phyloP scores from a whole-genome alignment of 2,113 vertebrate genomes.

The Oxyura jamaicensis region DNA sequence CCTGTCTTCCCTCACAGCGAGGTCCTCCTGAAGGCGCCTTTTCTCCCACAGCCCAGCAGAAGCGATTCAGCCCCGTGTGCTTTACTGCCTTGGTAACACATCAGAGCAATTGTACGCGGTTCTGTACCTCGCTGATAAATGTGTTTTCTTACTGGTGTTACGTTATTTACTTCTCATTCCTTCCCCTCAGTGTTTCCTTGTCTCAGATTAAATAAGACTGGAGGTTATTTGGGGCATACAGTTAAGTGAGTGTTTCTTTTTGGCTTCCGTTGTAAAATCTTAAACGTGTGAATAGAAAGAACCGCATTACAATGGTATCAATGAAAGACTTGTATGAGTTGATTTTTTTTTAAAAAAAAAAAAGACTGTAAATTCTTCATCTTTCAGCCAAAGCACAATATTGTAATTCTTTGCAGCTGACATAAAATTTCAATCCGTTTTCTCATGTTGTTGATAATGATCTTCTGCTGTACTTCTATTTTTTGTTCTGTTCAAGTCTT shows the following conservation, averaged over 20 bases:
- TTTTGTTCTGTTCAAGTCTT: neutral
- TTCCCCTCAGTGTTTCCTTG: neutral
- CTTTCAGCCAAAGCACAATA: neutral
- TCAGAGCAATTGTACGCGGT: neutral
- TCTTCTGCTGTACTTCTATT: neutral
- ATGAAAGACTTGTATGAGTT: neutral
- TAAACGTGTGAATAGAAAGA: neutral
- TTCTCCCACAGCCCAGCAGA: no score
- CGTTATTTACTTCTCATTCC: accelerated
- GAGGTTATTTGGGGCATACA: neutral
- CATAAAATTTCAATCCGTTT: neutral
- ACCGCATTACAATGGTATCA: neutral
- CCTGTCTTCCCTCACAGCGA: accelerated
- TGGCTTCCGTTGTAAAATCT: neutral
- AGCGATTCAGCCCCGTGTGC: accelerated
- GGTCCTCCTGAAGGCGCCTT: no score
- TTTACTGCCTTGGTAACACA: neutral
- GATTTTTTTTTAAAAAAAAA: neutral
- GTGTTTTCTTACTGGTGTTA: accelerated
- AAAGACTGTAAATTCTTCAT: neutral
- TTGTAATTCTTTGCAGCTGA: neutral
- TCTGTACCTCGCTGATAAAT: neutral
- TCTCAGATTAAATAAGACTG: neutral
- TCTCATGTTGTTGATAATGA: neutral
- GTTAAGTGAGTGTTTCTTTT: neutral